Evolutionary conservation across 2,113 vertebrate genomes (phyloP), one percentile per base, ranked within the genome.

Genomic region (Notothenia rossii): DNA sequence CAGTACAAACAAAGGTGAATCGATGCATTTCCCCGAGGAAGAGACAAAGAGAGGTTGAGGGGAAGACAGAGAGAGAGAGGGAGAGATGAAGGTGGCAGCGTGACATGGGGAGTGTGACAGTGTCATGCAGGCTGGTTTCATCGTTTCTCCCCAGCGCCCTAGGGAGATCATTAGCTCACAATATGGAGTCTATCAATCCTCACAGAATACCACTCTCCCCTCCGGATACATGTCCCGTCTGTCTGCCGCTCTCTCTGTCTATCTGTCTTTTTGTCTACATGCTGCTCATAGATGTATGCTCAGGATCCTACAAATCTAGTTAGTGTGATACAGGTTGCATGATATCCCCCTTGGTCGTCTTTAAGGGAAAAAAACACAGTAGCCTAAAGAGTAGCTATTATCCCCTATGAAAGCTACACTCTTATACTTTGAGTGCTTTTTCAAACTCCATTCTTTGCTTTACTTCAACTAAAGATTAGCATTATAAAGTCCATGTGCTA

Each of bases 131-230:
- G 84, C 86, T 93, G 91, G 90, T 89, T 92, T 93, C 89, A 90
- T 89, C 70, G 89, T 89, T 89, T 86, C 81, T 87, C 83, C 78
- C 82, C 81, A 75, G 85, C 77, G 86, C 93, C 93, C 89, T 60
- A 60, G 90, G 91, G 92, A 93, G 90, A 91, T 94, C 92, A 94
- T 94, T 93, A 93, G 90, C 92, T 93, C 88, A 86, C 92, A 93
- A 92, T 93, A 90, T 89, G 91, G 89, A 92, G 91, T 92, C 91
- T 90, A 93, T 93, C 92, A 94, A 93, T 94, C 91, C 91, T 90
- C 85, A 88, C 87, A 90, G 89, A 92, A 91, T 89, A 91, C 84
- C 84, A 83, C 84, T 91, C 84, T 88, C 72, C 86, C 89, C 91
- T 84, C 87, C 59, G 79, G 89, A 91, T 86, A 88, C 83, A 88